Evolutionary conservation across 2,113 vertebrate species (phyloP), one percentile per base, ranked within the genome.

Genomic region (rabbit (Oryctolagus cuniculus)): DNA sequence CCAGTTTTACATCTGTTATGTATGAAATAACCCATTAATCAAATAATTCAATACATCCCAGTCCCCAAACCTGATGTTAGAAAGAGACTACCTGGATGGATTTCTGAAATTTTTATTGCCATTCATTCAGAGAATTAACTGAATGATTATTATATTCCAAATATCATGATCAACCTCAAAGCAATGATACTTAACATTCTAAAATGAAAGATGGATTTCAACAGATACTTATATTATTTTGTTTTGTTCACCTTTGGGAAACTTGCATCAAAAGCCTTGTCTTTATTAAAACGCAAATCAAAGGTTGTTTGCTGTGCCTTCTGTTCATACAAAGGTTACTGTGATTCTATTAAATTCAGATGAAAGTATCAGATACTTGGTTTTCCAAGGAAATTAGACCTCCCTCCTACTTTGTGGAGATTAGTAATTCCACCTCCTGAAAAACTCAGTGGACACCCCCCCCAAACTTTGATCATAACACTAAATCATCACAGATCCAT

Each of bases 401-500:
- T 96, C 83, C 92, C 72, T 89, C 44, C 44, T 44, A 7, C 53
- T 98, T 97, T 77, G 91, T 64, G 69, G 75, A 96, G 97, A 98
- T 98, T 98, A 98, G 97, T 97, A 97, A 97, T 97, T 98, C 96
- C 67, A 87, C 0, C 87, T 95, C 96, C 31, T 15, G 10, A 4
- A 6, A 17, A 13, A 53, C 58, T 61, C 25, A 25, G 15, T 1
- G 13, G 49, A 72, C 55, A 67, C 10, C 13, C 67, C 64, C 63
- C 70, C 19, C 12, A 44, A 25, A 58, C 97, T 99, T 98, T 98
- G 97, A 99, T 99, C 98, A 98, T 84, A 55, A 96, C 67, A 88
- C 95, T 98, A 98, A 98, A 98, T 98, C 96, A 97, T 96, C 96
- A 96, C 86, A 97, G 97, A 87, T 44, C 83, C 69, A 73, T 84